Evolutionary conservation across 2,888 invertebrate species (phyloP).

Genomic region (Cephus nigrinus): DNA sequence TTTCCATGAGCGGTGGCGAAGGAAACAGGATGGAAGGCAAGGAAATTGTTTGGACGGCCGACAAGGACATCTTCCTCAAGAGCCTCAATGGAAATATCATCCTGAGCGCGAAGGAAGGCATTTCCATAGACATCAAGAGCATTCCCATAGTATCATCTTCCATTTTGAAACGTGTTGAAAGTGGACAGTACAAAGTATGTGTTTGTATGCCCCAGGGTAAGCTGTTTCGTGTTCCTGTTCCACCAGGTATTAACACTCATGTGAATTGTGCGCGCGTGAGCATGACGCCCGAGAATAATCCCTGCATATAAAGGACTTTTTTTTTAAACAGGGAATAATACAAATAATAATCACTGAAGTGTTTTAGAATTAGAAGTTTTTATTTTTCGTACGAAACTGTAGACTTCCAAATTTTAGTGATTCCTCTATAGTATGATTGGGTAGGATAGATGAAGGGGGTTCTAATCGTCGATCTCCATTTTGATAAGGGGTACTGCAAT

Average conservation of each 20-base stretch:
- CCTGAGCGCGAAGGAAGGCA: conserved; percentile 77
- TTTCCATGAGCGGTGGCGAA: conserved; percentile 82
- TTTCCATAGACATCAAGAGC: conserved; percentile 77
- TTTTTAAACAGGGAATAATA: neutral
- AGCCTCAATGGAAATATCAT: conserved; percentile 81
- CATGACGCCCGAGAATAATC: conserved; percentile 73
- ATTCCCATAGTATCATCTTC: conserved; percentile 75
- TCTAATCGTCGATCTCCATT: neutral
- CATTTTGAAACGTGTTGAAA: conserved; percentile 51
- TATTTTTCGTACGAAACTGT: neutral
- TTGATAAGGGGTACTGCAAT: neutral
- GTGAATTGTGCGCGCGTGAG: conserved; percentile 75
- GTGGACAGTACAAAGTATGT: conserved; percentile 85
- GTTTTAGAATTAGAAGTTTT: neutral
- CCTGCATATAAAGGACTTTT: conserved; percentile 69
- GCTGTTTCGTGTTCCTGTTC: conserved; percentile 81
- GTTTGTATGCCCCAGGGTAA: conserved; percentile 92
- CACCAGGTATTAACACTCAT: conserved; percentile 68
- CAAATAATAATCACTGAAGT: neutral
- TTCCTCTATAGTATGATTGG: neutral
- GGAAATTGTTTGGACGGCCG: conserved; percentile 79
- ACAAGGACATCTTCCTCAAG: conserved; percentile 81
- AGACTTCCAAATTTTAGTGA: neutral
- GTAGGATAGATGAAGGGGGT: neutral
- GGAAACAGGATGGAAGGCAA: conserved; percentile 80